Percentiles rank a stretch among this genome's conserved stretches.
Conservation (phyloP, 2,888 invertebrate species). For the Sipunculus nudus region DNA sequence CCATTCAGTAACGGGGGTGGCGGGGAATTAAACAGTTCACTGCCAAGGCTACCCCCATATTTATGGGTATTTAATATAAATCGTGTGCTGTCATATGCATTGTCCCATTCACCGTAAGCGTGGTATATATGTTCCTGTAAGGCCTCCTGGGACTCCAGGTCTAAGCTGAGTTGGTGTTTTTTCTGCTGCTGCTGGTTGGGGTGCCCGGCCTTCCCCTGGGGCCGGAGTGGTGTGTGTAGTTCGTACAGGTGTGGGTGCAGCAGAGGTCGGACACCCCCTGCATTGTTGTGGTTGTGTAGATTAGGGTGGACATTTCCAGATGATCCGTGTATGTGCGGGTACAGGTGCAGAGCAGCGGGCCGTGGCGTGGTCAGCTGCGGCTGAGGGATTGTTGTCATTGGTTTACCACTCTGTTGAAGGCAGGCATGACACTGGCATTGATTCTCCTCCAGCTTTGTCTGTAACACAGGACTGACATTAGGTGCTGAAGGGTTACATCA, state of each 20-base stretch:
- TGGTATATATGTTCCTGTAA: slow-evolving; percentile 61
- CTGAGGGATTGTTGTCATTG: slow-evolving; percentile 57
- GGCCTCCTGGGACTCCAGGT: slow-evolving; percentile 57
- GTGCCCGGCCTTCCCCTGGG: not conserved
- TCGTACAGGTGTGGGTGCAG: slow-evolving; percentile 62
- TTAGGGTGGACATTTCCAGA: no score
- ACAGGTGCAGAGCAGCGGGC: slow-evolving; percentile 59
- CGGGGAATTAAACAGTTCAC: slow-evolving; percentile 52
- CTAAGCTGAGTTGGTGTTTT: slow-evolving; percentile 45
- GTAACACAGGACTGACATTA: slow-evolving; percentile 28
- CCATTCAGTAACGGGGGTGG: slow-evolving; percentile 43
- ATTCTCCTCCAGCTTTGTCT: slow-evolving; percentile 50
- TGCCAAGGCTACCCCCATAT: slow-evolving; percentile 41
- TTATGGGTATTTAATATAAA: slow-evolving; percentile 48
- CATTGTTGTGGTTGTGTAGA: slow-evolving; percentile 27
- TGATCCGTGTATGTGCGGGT: slow-evolving; percentile 64
- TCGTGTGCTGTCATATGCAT: slow-evolving; percentile 50
- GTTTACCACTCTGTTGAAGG: slow-evolving; percentile 59
- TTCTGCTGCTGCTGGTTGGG: no score
- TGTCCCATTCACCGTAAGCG: slow-evolving; percentile 64
- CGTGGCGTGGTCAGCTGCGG: slow-evolving; percentile 52
- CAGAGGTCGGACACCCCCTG: slow-evolving; percentile 44
- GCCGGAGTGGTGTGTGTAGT: slow-evolving; percentile 47
- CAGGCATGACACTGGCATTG: slow-evolving; percentile 64
- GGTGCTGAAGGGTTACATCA: no score